A percentile compares a stretch with the other conserved stretches of the same genome.
Evolutionary conservation across 1,140 invertebrate genomes (phyloP).

Genomic region (Cherax quadricarinatus): DNA sequence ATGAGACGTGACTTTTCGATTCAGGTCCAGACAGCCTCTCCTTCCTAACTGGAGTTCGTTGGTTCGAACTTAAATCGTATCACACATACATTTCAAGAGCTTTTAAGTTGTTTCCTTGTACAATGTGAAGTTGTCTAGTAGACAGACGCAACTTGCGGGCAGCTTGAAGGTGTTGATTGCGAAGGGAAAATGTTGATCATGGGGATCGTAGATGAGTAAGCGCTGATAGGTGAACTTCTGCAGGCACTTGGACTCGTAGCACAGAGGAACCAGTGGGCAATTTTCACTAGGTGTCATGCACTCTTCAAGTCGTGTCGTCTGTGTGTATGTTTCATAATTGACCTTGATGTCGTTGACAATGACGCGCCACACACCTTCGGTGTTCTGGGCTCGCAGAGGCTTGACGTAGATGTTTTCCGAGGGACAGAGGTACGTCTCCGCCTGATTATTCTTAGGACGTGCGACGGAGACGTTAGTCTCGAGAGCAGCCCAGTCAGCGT

Average conservation of each 20-base stretch:
- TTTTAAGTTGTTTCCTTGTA: too few species aligned
- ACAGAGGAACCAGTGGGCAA: conserved; percentile 74
- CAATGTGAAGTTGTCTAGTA: conserved; percentile 6
- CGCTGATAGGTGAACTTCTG: conserved; percentile 75
- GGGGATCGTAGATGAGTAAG: conserved; percentile 74
- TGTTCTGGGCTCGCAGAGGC: conserved; percentile 74
- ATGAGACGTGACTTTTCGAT: too few species aligned
- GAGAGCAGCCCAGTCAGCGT: conserved; percentile 65
- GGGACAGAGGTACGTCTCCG: conserved; percentile 72
- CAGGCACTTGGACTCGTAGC: conserved; percentile 74
- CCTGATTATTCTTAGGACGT: conserved; percentile 65
- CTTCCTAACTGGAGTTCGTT: too few species aligned
- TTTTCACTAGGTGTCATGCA: conserved; percentile 71
- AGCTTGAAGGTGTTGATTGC: conserved; percentile 74
- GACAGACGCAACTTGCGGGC: conserved; percentile 74
- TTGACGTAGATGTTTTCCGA: conserved; percentile 72
- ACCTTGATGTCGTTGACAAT: conserved; percentile 75
- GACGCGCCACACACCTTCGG: conserved; percentile 75
- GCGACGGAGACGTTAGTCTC: conserved; percentile 74
- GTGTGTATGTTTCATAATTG: conserved; percentile 74
- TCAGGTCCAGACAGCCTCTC: too few species aligned
- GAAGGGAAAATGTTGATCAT: conserved; percentile 75
- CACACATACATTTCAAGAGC: too few species aligned
- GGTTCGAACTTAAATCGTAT: too few species aligned
- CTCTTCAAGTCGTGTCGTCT: conserved; percentile 74